Base-by-base conservation (phyloP, 2,797 vertebrate genomes). In the Pantherophis vulpinus region DNA sequence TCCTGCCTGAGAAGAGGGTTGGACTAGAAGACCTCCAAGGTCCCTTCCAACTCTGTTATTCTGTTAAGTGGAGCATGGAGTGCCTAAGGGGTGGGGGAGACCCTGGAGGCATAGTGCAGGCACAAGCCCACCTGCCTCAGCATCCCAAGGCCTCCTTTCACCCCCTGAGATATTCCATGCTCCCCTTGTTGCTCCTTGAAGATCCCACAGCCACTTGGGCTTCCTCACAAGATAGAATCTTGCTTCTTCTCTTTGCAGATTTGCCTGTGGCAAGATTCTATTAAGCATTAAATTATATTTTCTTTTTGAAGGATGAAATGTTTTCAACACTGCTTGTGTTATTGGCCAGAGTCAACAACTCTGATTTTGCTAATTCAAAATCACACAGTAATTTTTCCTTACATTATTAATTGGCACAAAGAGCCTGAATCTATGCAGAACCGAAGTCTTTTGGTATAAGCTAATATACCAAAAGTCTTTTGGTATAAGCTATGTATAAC, bases 221-320 rank as follows among this genome's bases (percentile, higher is more conserved):
- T 32, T 70, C 2, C n/a, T 96, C 97, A 96, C 97, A 97, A 97
- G 98, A 97, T 97, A 97, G 96, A 96, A 96, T 96, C 96, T 97
- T 96, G 96, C 96, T 95, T 96, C 91, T 93, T 74, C 89, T 89
- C 55, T 86, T 56, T 93, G 90, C n/a, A 79, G 92, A 70, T 16
- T 32, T 70, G 13, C 13, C n/a, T 70, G 1, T 66, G 29, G 13
- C 29, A 66, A 93, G 1, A 91, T 20, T 94, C 1, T 95, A 86
- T 70, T 86, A 88, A 58, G 93, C 87, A 25, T 92, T 93, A 90
- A 47, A 1, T 61, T 37, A 29, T 74, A 60, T 86, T 90, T 95
- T 63, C 1, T 25, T 59, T 88, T 93, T 94, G 66, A 91, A 20
- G 92, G 12, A 8, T 93, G 70, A 89, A 4, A 18, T 87, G 14